Percentiles rank a stretch among this genome's conserved stretches.
Conservation (phyloP, 2,888 invertebrate genomes). For the Scrobipalpa costella region DNA sequence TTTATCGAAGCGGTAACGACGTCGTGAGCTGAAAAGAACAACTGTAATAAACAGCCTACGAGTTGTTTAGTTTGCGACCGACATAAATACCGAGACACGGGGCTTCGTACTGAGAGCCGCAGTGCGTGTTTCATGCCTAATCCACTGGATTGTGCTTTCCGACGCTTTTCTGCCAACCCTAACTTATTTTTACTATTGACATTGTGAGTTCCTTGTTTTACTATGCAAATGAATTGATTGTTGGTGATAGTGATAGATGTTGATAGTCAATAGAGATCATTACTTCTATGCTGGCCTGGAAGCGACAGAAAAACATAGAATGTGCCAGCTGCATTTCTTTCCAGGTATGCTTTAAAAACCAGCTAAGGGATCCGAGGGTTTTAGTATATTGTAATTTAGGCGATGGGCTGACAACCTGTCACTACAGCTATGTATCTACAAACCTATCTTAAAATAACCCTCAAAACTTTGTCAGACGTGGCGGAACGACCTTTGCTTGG, state of each 20-base stretch:
- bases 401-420: no score
- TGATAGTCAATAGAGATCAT: no score
- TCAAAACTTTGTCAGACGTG: no score
- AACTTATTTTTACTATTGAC: constrained; percentile 67
- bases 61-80: constrained; percentile 75
- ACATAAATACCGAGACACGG: constrained; percentile 68
- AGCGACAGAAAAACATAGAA: no score
- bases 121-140: constrained; percentile 74
- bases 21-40: constrained; percentile 75
- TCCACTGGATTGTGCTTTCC: constrained; percentile 67
- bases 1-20: constrained; percentile 70
- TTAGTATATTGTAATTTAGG: no score
- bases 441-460: no score
- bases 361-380: no score
- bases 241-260: neutral
- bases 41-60: constrained; percentile 80
- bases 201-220: constrained; percentile 34
- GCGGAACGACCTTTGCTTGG: no score
- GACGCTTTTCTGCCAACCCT: constrained; percentile 47
- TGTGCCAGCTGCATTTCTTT: no score
- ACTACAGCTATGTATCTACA: no score
- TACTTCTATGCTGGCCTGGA: no score
- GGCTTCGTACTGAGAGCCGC: constrained; percentile 41
- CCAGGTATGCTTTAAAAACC: no score
- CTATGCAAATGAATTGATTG: constrained; percentile 2